Evolutionary conservation across 2,888 invertebrate species (phyloP).

Genomic region (Drosophila anceps): DNA sequence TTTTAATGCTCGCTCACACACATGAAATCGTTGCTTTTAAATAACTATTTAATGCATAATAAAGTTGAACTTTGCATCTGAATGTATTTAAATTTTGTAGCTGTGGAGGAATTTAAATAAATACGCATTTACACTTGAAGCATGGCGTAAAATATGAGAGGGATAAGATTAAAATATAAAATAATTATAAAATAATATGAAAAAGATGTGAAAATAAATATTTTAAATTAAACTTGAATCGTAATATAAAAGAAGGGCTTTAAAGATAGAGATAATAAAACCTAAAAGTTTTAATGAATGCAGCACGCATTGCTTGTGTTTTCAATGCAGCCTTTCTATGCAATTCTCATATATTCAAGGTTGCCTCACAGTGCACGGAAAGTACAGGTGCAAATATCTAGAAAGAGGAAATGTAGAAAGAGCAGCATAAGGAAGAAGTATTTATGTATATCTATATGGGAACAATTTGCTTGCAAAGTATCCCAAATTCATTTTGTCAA

Average conservation of each 20-base stretch:
- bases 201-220: too few species aligned
- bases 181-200: not conserved
- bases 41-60: constrained; percentile 4
- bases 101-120: not conserved
- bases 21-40: not conserved
- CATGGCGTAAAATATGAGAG: not conserved
- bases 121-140: not conserved
- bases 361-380: too few species aligned
- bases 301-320: not conserved
- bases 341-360: not conserved
- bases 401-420: too few species aligned
- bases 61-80: not conserved
- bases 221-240: not conserved
- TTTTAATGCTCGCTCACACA: not conserved
- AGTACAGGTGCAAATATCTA: too few species aligned
- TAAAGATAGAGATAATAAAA: not conserved
- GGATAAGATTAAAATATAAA: not conserved
- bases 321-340: not conserved
- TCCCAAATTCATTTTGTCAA: not conserved
- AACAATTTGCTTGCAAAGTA: too few species aligned
- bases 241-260: not conserved
- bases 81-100: not conserved
- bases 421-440: too few species aligned
- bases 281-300: not conserved
- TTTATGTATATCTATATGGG: too few species aligned